A percentile compares a stretch with the other conserved stretches of the same genome.
Evolutionary conservation across 2,888 invertebrate species (phyloP).

Genomic region (Dryocosmus kuriphilus): DNA sequence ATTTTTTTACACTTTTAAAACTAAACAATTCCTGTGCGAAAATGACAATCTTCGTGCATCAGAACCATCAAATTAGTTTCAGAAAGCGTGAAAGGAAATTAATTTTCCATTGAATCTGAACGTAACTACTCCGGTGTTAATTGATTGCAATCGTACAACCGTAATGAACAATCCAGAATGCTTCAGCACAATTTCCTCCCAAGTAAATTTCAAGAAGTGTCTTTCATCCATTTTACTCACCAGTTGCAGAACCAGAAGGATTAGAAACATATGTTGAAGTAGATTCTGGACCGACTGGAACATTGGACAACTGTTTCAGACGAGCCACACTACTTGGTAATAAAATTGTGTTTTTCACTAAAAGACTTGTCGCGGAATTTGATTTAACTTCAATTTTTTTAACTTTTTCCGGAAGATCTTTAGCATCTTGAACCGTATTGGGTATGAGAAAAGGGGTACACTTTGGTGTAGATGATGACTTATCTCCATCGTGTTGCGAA

Average conservation of each 20-base stretch:
- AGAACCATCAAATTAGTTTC: no score
- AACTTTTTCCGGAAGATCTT: conserved; percentile 64
- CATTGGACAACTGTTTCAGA: conserved; percentile 61
- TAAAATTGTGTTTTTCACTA: conserved; percentile 65
- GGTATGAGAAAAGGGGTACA: not conserved
- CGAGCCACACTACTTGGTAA: conserved; percentile 68
- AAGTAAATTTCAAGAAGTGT: no score
- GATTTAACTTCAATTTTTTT: conserved; percentile 67
- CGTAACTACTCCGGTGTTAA: not conserved
- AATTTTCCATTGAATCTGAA: not conserved
- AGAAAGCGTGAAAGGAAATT: not conserved
- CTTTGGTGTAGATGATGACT: not conserved
- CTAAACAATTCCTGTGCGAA: no score
- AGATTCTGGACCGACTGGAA: conserved; percentile 37
- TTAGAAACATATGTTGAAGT: conserved; percentile 30
- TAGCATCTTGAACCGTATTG: conserved; percentile 41
- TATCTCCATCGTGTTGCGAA: conserved; percentile 13
- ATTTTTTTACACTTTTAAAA: not conserved
- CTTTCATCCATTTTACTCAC: conserved; percentile 61
- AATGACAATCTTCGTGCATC: no score
- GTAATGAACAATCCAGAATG: not conserved
- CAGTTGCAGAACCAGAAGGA: conserved; percentile 72
- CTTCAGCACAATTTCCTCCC: no score
- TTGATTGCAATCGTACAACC: not conserved
- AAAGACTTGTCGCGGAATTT: conserved; percentile 60